These are phyloP conservation scores for Antennarius maculatus DNA, from an alignment of 2,797 vertebrate genomes.

Conservation along the genomic window DNA sequence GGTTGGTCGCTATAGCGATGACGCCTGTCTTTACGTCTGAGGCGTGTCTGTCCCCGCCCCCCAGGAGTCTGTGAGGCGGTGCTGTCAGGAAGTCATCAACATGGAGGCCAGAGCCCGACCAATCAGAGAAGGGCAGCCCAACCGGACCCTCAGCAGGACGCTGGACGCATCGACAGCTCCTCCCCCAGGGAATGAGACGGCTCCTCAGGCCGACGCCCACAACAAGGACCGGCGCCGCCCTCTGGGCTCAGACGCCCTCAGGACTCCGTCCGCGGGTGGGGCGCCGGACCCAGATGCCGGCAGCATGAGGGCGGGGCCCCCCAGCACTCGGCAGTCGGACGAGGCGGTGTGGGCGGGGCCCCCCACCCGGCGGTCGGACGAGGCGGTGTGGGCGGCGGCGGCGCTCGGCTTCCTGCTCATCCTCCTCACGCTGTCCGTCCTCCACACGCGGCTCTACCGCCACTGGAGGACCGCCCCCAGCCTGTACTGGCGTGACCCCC, in stretches of 20 bases:
- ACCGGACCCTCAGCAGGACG: neutral
- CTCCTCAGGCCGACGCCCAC: conserved; percentile 12
- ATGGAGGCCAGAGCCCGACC: conserved; percentile 20
- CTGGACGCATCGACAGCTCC: conserved; percentile 2
- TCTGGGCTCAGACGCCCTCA: neutral
- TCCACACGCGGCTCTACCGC: conserved; percentile 89
- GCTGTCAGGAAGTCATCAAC: conserved; percentile 70
- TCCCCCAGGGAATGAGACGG: conserved; percentile 7
- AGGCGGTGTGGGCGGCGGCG: conserved; percentile 89
- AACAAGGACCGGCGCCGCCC: conserved; percentile 2
- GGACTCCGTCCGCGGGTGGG: neutral
- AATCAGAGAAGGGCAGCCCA: conserved; percentile 25
- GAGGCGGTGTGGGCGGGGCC: conserved; percentile 72
- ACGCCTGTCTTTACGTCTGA: neutral
- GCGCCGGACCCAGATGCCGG: neutral
- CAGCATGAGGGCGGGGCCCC: conserved; percentile 12
- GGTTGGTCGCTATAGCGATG: neutral
- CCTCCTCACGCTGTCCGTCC: conserved; percentile 85
- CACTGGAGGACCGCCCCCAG: conserved; percentile 85
- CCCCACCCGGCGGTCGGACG: conserved; percentile 81
- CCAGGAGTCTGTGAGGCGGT: conserved; percentile 65
- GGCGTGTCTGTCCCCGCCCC: conserved; percentile 7
- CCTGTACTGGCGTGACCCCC: conserved; percentile 85
- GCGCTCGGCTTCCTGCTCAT: conserved; percentile 88
- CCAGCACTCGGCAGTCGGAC: conserved; percentile 80